Conservation (phyloP, 1,140 invertebrate genomes). For the Zaprionus nigranus region DNA sequence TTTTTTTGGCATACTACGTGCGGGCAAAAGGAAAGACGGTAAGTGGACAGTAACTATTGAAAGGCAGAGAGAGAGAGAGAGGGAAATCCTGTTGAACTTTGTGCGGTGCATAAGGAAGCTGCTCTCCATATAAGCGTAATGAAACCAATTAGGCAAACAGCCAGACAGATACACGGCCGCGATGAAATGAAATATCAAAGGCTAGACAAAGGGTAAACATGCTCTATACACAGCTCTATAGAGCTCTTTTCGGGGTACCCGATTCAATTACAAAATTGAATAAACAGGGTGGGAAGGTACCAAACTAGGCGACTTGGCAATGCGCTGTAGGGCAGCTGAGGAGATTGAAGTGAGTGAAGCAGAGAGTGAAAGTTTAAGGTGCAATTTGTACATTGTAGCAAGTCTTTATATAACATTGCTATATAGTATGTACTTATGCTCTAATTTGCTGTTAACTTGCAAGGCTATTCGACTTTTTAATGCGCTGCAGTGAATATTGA, state of each 20-base stretch:
- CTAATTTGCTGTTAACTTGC: background rate
- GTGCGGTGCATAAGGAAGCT: slow-evolving; percentile 7
- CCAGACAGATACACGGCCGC: slow-evolving; percentile 38
- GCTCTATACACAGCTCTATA: slow-evolving; percentile 4
- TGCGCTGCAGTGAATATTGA: too few relatives aligned
- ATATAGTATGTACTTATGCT: background rate
- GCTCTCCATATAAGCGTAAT: slow-evolving; percentile 58
- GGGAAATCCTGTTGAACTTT: background rate
- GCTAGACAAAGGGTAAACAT: slow-evolving; percentile 77
- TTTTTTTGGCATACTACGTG: slow-evolving; percentile 71
- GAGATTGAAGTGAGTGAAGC: background rate
- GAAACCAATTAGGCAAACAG: slow-evolving; percentile 77
- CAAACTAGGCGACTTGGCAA: slow-evolving; percentile 39
- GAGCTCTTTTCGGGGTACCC: slow-evolving; percentile 1
- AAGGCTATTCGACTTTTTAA: too few relatives aligned
- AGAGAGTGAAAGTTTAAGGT: background rate
- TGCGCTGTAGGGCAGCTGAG: slow-evolving; percentile 13
- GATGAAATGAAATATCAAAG: slow-evolving; percentile 74
- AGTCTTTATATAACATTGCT: background rate
- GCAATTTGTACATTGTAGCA: background rate
- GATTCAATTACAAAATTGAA: slow-evolving; percentile 67
- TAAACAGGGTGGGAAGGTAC: background rate
- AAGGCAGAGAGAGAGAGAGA: background rate
- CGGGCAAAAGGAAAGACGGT: slow-evolving; percentile 67
- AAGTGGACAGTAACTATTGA: slow-evolving; percentile 37